Evolutionary conservation across 2,888 invertebrate species (phyloP), one percentile per base, ranked within the genome.

Genomic region (Tipula helvola): DNA sequence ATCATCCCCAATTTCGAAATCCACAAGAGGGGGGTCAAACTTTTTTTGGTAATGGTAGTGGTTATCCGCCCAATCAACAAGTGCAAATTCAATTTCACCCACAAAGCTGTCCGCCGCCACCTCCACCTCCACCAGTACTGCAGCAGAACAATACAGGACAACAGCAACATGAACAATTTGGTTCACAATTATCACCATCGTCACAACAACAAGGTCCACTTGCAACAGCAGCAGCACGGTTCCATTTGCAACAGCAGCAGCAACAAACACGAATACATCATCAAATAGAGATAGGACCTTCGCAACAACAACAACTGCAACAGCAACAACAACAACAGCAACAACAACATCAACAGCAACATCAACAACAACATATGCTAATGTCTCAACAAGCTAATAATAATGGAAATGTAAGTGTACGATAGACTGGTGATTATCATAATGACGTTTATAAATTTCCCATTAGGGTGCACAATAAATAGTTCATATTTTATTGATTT

Each of bases 21-120:
- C 8, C 36, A 2, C 86, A 86, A 86, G 42, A 52, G n/a, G 36
- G 42, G n/a, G 13, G 44, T 12, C 47, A 44, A 28, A 13, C 36
- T 10, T 52, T 52, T 52, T 42, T 36, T 36, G 8, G 41, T 88
- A 88, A 87, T 86, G 86, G 83, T 13, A 28, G 28, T 86, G 87
- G 16, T 13, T 88, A 41, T 16, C 87, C 86, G 41, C 87, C 86
- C 42, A 86, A 87, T 44, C 88, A 88, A 71, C 88, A 88, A 10
- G 42, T 86, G 44, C 86, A 86, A 44, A 86, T 87, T 28, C 87
- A 87, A 83, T 87, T 86, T 86, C 87, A 87, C 57, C 86, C 13
- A 7, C 28, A 18, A 71, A 7, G 71, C 28, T 47, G 83, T 86
- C 86, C 41, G n/a, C 44, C 28, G 1, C 86, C 71, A 8, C 86